Evolutionary conservation across 2,797 vertebrate species (phyloP), one percentile per base, ranked within the genome.

Genomic region (Fistularia tabacaria): DNA sequence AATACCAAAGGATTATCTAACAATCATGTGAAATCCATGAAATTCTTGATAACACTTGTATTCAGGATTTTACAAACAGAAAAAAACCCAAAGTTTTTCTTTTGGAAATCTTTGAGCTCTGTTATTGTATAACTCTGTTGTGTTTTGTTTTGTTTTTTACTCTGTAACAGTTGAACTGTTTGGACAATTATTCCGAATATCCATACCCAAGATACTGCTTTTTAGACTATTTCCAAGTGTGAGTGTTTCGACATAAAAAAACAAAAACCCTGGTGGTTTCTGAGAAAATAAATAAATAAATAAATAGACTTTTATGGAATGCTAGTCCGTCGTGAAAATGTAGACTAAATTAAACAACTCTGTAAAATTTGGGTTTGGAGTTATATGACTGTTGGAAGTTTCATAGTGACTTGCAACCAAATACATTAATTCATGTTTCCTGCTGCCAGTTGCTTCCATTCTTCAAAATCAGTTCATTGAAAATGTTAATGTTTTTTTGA

Each of bases 1-100:
- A 88, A 93, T 91, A 90, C 94, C 93, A 95, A 95, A 97, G 93
- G 94, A 88, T 92, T 62, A 72, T 36, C 25, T 25, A 3, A 25
- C 25, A 25, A 3, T 25, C 25, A 25, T 80, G 56, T 71, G 10
- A 8, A 6, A 8, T 40, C 39, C 39, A 40, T 40, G 39, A 40
- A 8, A 57, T 82, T 71, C 42, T 54, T 63, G 25, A 25, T 25
- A 25, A 25, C 25, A 25, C 25, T 25, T 25, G 25, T 25, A 25
- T 25, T 25, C 25, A 25, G 25, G 25, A 25, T 25, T 3, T 25
- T 25, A 25, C 25, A 25, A 25, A 25, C 25, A 25, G 25, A 25
- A 25, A 62, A 68, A 57, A 14, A 72, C 41, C 51, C 12, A 46
- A 56, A 10, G 45, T 45, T 14, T 47, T 67, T 64, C 40, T 63